Evolutionary conservation across 2,888 invertebrate genomes (phyloP), one percentile per base, ranked within the genome.

Genomic region (Pegoplata infirma): DNA sequence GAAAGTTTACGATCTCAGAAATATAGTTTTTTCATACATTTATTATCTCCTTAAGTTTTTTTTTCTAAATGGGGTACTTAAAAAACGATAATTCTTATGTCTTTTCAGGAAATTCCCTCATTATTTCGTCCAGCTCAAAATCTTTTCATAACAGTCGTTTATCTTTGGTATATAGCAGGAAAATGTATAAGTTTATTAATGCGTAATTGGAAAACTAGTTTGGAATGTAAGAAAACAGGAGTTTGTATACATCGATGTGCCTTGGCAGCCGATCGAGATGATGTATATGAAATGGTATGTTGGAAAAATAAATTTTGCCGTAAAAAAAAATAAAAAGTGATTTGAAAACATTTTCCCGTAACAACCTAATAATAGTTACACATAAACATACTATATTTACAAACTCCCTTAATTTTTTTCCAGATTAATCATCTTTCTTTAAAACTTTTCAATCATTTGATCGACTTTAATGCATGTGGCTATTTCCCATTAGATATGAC

Each of bases 401-500:
- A n/a, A n/a, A n/a, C n/a, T n/a, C n/a, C n/a, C n/a, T n/a, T n/a
- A n/a, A n/a, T n/a, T n/a, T n/a, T 58, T 8, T 63, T 68, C 21
- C 49, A 87, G 86, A 84, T 87, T 1, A 90, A 90, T 83, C 90
- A 90, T 80, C 83, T 90, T 49, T 90, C 90, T 2, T 76, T 90
- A 32, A 90, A 90, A 72, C 76, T 90, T 36, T 84, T 90, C 2
- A 89, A 90, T 82, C 90, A 90, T 82, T 85, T 85, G 0, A 85
- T 89, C 10, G 86, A 88, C 68, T 90, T 90, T 75, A 89, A 88
- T 12, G 90, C 89, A 12, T 89, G 89, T 69, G 90, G 90, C 8
- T 90, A 89, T 75, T 90, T 90, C 36, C 86, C 88, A 2, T 79
- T 90, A 64, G 88, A 89, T 78, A 90, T 90, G 90, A 86, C 86